These are phyloP conservation scores for Spheniscus mendiculus DNA, from an alignment of 2,113 vertebrate genomes.

Conservation along the genomic window DNA sequence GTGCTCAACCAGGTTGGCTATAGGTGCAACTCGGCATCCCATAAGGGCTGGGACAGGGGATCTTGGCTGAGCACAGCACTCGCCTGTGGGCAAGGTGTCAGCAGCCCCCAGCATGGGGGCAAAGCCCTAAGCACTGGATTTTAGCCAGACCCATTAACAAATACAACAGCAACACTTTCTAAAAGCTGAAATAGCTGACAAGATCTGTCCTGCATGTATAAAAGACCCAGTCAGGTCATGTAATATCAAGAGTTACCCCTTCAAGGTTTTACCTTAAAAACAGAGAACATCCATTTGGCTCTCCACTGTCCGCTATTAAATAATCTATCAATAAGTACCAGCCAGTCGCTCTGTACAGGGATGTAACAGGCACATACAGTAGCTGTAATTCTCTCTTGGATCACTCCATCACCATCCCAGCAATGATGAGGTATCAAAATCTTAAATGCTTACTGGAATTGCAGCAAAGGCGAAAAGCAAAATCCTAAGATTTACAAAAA, in stretches of 20 bases:
- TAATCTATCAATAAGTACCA: neutral
- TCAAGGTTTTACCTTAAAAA: neutral
- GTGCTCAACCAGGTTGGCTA: neutral
- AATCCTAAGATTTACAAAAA: neutral
- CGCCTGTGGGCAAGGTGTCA: neutral
- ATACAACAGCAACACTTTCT: neutral
- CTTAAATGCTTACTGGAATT: neutral
- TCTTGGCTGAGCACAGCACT: neutral
- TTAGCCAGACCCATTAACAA: neutral
- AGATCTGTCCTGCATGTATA: neutral
- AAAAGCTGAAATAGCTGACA: neutral
- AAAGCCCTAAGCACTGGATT: neutral
- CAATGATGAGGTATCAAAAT: neutral
- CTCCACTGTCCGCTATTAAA: neutral
- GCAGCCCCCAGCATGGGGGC: neutral
- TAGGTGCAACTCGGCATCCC: neutral
- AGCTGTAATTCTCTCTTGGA: neutral
- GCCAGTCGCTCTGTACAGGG: neutral
- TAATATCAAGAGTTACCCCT: neutral
- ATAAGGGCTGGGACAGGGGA: neutral
- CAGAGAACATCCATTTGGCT: neutral
- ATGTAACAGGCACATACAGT: neutral
- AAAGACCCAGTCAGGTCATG: neutral
- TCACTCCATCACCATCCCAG: neutral
- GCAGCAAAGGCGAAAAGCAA: constrained; percentile 16